These are phyloP conservation scores for Bombus pascuorum DNA, from an alignment of 1,140 invertebrate genomes.

Conservation along the genomic window DNA sequence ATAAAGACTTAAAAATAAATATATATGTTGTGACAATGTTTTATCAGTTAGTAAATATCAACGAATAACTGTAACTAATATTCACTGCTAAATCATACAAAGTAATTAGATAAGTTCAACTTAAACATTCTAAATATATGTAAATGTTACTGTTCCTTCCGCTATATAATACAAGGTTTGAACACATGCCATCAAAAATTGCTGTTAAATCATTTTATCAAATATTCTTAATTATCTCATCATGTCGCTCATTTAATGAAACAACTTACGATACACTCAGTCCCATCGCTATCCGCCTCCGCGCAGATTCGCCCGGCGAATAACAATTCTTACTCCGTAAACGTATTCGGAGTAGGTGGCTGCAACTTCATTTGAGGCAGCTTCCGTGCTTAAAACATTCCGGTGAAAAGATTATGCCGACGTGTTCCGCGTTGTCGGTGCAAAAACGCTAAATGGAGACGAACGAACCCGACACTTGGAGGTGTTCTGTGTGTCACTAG, in stretches of 20 bases:
- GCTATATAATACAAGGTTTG: not conserved
- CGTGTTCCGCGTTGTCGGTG: not conserved
- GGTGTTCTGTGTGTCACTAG: slow-evolving; percentile 48
- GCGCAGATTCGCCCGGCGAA: not conserved
- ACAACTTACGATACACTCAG: not conserved
- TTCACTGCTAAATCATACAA: too few species aligned
- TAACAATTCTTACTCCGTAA: not conserved
- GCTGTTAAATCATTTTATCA: not conserved
- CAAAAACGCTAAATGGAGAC: slow-evolving; percentile 9
- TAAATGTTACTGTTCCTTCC: not conserved
- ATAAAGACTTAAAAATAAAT: too few species aligned
- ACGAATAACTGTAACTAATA: too few species aligned
- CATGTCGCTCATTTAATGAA: not conserved
- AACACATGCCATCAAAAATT: not conserved
- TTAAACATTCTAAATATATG: not conserved
- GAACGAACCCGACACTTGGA: slow-evolving; percentile 12
- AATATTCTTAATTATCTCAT: not conserved
- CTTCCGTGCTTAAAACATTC: slow-evolving; percentile 1
- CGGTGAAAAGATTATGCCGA: not conserved
- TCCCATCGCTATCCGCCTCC: slow-evolving; percentile 1
- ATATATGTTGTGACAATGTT: too few species aligned
- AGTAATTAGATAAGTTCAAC: too few species aligned
- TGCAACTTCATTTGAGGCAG: slow-evolving; percentile 3
- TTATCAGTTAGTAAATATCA: not conserved
- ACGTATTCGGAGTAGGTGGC: not conserved